A percentile compares a stretch with the other conserved stretches of the same genome.
These are phyloP conservation scores for Simalia tracyae DNA, from an alignment of 2,797 vertebrate genomes.

Conservation along the genomic window DNA sequence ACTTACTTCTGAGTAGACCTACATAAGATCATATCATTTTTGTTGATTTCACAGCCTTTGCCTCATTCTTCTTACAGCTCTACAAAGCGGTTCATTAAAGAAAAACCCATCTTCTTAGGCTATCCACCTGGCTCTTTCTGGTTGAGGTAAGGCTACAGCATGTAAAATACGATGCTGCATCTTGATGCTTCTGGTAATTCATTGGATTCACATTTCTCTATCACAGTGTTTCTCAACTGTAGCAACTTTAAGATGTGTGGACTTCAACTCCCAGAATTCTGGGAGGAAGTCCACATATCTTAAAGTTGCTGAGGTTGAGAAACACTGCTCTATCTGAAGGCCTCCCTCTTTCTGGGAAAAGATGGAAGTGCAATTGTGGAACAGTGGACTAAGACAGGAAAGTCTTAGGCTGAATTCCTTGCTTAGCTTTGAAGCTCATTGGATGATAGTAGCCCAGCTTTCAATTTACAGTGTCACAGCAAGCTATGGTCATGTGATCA, in stretches of 20 bases:
- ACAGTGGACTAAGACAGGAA: neutral
- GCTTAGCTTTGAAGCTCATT: neutral
- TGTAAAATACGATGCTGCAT: neutral
- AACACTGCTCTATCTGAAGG: neutral
- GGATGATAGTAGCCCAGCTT: neutral
- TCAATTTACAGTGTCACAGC: neutral
- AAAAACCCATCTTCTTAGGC: neutral
- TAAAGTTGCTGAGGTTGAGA: neutral
- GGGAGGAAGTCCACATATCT: neutral
- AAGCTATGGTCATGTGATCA: neutral
- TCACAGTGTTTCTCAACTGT: neutral
- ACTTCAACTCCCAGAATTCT: no score
- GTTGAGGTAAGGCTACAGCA: neutral
- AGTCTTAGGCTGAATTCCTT: neutral
- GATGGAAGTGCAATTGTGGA: neutral
- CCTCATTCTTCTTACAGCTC: conserved; percentile 28
- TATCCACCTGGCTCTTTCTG: neutral
- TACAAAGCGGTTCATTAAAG: conserved; percentile 25
- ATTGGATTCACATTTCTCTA: neutral
- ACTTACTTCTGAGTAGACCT: neutral
- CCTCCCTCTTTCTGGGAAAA: neutral
- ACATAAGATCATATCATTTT: neutral
- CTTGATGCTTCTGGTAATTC: neutral
- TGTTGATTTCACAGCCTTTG: neutral
- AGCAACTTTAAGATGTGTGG: no score